Conservation (phyloP, 2,888 invertebrate genomes). For the Brachyopa scutellaris region DNA sequence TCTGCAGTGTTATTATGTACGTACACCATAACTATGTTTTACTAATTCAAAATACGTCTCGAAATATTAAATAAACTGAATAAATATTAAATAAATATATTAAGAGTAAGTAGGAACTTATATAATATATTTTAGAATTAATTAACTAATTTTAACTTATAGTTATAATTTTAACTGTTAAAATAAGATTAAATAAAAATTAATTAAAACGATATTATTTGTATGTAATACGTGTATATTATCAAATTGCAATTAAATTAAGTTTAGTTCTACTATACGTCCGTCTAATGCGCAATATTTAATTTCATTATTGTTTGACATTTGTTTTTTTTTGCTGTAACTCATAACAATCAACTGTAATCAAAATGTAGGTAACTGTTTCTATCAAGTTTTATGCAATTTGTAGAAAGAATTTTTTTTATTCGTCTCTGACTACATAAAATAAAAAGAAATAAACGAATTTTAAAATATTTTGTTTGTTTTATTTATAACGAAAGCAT, state of each 20-base stretch:
- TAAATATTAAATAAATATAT: too few relatives aligned
- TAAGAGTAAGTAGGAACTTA: conserved; percentile 13
- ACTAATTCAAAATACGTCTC: too few relatives aligned
- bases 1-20: too few relatives aligned
- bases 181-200: neutral
- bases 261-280: conserved; percentile 54
- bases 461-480: conserved; percentile 6
- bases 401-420: conserved; percentile 28
- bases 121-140: neutral
- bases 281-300: conserved; percentile 60
- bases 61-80: too few relatives aligned
- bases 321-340: conserved; percentile 25
- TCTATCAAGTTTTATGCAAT: conserved; percentile 11
- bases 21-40: too few relatives aligned
- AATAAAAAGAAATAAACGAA: conserved; percentile 20
- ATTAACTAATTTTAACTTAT: neutral
- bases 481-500: too few relatives aligned
- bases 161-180: too few relatives aligned
- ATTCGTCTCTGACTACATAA: conserved; percentile 12
- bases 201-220: neutral
- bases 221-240: conserved; percentile 10
- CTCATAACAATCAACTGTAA: neutral
- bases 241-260: conserved; percentile 31
- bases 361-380: neutral
- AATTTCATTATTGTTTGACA: conserved; percentile 15